Base-by-base conservation (phyloP, 2,888 invertebrate species). In the Dryobota labecula region DNA sequence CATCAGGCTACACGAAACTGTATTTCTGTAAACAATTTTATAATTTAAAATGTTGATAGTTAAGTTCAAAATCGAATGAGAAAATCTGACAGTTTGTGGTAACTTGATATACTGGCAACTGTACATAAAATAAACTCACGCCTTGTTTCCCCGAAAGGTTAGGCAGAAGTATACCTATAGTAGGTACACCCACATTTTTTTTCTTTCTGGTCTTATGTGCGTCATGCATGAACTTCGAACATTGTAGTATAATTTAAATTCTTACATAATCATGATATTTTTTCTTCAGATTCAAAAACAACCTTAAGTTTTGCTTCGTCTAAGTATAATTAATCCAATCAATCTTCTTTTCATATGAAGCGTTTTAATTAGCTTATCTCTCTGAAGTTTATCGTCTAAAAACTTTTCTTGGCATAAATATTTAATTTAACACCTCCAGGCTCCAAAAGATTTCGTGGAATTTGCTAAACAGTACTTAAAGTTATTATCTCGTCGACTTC, bases 341-440 rank as follows among this genome's bases (percentile, higher is more conserved):
- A 24, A 49, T 66, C 45, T 62, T 63, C 2, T 64, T 49, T 60
- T 33, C 5, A 43, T 24, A 53, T 15, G 30, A 57, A 43, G 13
- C 13, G 2, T 62, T 57, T 20, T 27, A 38, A 47, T 68, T 51
- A 53, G 2, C 18, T 53, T 43, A 58, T 66, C 43, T 63, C 27
- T 45, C 8, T 38, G 1, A 63, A 68, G 5, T 24, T 51, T 43
- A 45, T 33, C 5, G 1, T 58, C 11, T 24, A 2, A 58, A 7
- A 30, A 56, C 13, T 41, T 73, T 60, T 58, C 9, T 33, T 11
- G 11, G 7, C 1, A 13, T 6, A 24, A 27, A 62, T 36, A 45
- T 47, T 51, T 47, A 11, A 27, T 57, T 18, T 53, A 18, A 36
- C 9, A 77, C 27, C 33, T 45, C 5, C 0, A n/a, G 30, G 18